A percentile compares a stretch with the other conserved stretches of the same genome.
phyloP scores from a whole-genome alignment of 2,888 invertebrate species.

The Aricia artaxerxes region DNA sequence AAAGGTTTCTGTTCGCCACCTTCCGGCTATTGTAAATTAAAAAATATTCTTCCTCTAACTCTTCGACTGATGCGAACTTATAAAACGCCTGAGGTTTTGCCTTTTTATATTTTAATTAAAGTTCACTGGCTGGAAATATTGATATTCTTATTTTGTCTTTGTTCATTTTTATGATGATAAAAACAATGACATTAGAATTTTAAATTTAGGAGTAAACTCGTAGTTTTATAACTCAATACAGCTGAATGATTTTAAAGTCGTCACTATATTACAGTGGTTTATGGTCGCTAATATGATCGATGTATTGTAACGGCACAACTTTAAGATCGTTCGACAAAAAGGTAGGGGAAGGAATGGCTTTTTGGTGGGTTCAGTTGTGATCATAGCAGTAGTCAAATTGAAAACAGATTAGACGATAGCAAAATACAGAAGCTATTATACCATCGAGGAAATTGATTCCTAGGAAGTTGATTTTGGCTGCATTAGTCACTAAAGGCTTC shows the following conservation, averaged over 20 bases:
- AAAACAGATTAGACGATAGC: too few species aligned
- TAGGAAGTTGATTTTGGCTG: too few species aligned
- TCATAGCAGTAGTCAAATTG: too few species aligned
- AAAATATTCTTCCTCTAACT: conserved; percentile 61
- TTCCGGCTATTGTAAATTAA: conserved; percentile 75
- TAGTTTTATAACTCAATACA: not conserved
- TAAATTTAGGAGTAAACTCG: not conserved
- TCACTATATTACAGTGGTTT: too few species aligned
- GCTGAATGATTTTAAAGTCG: not conserved
- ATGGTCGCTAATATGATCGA: too few species aligned
- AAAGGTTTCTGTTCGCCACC: conserved; percentile 61
- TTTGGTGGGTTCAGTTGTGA: too few species aligned
- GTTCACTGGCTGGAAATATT: conserved; percentile 7
- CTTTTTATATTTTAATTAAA: conserved; percentile 28
- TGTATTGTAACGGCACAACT: too few species aligned
- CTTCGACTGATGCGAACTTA: conserved; percentile 28
- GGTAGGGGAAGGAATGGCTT: too few species aligned
- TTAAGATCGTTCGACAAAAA: too few species aligned
- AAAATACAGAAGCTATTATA: too few species aligned
- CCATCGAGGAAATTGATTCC: too few species aligned
- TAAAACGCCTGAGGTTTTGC: conserved; percentile 22
- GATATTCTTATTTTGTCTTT: conserved; percentile 13
- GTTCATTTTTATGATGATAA: conserved; percentile 7
- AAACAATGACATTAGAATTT: not conserved
- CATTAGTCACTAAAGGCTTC: too few species aligned